Evolutionary conservation across 2,888 invertebrate genomes (phyloP), one percentile per base, ranked within the genome.

Genomic region (Clepsis dumicolana): DNA sequence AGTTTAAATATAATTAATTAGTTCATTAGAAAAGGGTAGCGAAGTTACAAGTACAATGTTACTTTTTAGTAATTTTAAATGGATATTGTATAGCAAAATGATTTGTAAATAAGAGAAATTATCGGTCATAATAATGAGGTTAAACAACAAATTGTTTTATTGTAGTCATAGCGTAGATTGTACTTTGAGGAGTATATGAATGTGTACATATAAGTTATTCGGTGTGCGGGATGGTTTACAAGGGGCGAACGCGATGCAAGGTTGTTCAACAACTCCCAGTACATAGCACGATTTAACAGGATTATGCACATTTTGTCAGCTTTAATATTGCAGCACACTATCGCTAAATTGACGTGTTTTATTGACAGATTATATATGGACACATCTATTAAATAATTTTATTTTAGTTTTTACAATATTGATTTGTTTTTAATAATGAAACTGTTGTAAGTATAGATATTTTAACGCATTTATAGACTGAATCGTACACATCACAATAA

Each of bases 81-180:
- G 77, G 84, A 84, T 90, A 89, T 88, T 92, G 91, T 93, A 93
- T 91, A 93, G 89, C 82, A 76, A 89, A 91, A 72, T 69, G 56
- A 67, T 87, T 86, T 93, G 93, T 93, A 93, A 88, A 93, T 93
- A 93, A 93, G 93, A 93, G 88, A 78, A 90, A 93, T 86, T 92
- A 92, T 93, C 87, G 92, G 91, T 90, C 93, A 93, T 93, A 92
- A 92, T 93, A 93, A 90, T 88, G 86, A 87, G 86, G 87, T 88
- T 91, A 90, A 92, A 89, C 87, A 89, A 90, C 86, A 91, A 92
- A 91, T 90, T 89, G 90, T 92, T 92, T 88, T 90, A 91, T 91
- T 86, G 82, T 93, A 92, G 93, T 92, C 91, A 91, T 91, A 91
- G 90, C 73, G 83, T 93, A 92, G 90, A 87, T 82, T 87, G 84